These are phyloP conservation scores for Strigamia transsilvanica DNA, from an alignment of 2,888 invertebrate species.

Conservation along the genomic window DNA sequence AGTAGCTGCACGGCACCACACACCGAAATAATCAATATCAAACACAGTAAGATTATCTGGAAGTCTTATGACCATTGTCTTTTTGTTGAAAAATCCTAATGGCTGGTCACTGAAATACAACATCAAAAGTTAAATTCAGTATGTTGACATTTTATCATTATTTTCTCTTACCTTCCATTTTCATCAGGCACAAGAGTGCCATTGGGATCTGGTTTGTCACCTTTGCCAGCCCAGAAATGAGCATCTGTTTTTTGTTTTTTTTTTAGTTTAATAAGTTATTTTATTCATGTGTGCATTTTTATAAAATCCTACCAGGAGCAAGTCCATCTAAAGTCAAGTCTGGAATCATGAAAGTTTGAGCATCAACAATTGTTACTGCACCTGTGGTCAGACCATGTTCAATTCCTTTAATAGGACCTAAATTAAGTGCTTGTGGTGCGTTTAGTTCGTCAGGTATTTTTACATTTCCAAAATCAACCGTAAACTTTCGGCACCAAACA, in stretches of 20 bases:
- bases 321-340: constrained; percentile 91
- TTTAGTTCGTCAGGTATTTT: constrained; percentile 79
- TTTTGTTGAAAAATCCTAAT: constrained; percentile 85
- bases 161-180: constrained; percentile 72
- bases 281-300: constrained; percentile 31
- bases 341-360: constrained; percentile 90
- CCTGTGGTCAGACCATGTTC: constrained; percentile 90
- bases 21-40: constrained; percentile 89
- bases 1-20: constrained; percentile 89
- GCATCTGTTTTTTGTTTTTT: constrained; percentile 78
- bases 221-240: constrained; percentile 94
- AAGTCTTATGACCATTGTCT: constrained; percentile 88
- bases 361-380: constrained; percentile 88
- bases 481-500: constrained; percentile 90
- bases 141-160: background rate
- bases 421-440: constrained; percentile 79
- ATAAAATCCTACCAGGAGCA: constrained; percentile 76
- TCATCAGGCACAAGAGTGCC: constrained; percentile 92
- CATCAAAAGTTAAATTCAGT: background rate
- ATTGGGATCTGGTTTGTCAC: constrained; percentile 79
- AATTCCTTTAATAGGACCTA: constrained; percentile 85
- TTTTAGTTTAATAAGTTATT: constrained; percentile 13
- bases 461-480: constrained; percentile 89
- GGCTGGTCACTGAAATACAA: constrained; percentile 72
- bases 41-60: constrained; percentile 85